Percentiles rank a stretch among this genome's conserved stretches.
Conservation (phyloP, 2,113 vertebrate genomes). For the Mesoclemmys tuberculata region DNA sequence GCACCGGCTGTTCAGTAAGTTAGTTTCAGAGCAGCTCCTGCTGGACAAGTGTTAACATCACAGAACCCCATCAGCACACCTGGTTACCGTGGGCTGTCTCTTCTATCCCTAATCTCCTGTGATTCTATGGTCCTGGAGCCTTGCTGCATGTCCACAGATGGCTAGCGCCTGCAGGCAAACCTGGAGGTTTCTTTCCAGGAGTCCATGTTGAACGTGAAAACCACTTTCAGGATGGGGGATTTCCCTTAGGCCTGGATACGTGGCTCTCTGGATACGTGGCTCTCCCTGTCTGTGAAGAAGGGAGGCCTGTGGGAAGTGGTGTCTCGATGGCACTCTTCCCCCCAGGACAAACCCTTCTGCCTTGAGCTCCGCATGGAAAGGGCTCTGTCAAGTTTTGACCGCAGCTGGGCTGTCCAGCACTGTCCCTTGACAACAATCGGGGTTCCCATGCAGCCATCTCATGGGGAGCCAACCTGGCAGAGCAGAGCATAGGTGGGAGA, state of each 20-base stretch:
- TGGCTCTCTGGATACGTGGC: not conserved
- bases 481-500: not conserved
- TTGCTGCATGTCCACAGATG: not conserved
- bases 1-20: not conserved
- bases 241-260: not conserved
- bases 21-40: not conserved
- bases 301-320: not conserved
- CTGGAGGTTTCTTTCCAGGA: not conserved
- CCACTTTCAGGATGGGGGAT: not conserved
- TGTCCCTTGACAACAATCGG: not conserved
- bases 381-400: not conserved
- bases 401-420: not conserved
- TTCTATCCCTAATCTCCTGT: too few species aligned
- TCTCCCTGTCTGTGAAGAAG: not conserved
- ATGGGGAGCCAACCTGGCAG: not conserved
- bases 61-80: not conserved
- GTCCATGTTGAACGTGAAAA: not conserved
- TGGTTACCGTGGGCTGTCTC: not conserved
- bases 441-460: not conserved
- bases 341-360: not conserved
- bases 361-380: not conserved
- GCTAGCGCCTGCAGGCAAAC: not conserved
- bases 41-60: rapidly evolving
- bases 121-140: not conserved
- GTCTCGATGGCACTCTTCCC: not conserved